Conservation (phyloP, 1,140 invertebrate genomes). For the Diachasma alloeum region DNA sequence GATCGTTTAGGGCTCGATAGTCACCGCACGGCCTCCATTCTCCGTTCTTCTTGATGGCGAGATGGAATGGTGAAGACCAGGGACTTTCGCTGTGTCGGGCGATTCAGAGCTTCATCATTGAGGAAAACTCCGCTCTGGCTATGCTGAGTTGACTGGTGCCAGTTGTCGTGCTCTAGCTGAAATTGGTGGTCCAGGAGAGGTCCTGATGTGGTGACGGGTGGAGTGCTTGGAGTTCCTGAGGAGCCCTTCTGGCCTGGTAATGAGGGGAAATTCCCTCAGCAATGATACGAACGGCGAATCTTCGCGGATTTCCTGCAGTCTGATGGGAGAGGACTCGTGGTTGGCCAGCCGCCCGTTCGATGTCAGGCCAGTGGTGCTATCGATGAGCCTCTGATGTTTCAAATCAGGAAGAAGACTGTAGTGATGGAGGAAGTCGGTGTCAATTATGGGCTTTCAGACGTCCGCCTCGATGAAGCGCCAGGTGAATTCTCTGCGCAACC, state of each 20-base stretch:
- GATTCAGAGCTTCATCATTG: conserved; percentile 41
- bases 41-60: conserved; percentile 52
- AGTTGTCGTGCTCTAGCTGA: conserved; percentile 50
- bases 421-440: conserved; percentile 60
- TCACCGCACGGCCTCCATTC: conserved; percentile 52
- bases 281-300: neutral
- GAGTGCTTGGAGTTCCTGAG: neutral
- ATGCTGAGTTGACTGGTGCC: conserved; percentile 38
- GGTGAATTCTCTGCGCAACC: conserved; percentile 37
- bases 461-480: conserved; percentile 59
- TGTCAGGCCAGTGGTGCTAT: conserved; percentile 20
- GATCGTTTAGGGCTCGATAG: conserved; percentile 51
- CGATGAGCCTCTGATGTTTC: conserved; percentile 43
- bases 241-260: conserved; percentile 15
- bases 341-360: neutral
- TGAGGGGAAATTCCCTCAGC: conserved; percentile 2
- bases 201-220: conserved; percentile 32
- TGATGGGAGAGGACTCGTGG: neutral
- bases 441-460: no score
- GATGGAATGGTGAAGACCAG: conserved; percentile 30
- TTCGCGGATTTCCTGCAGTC: neutral
- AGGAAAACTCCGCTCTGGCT: neutral
- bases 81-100: conserved; percentile 37
- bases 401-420: no score
- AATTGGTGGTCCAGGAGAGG: conserved; percentile 49